Percentiles rank a stretch among this genome's conserved stretches.
phyloP scores from a whole-genome alignment of 2,888 invertebrate genomes.

The Epistrophe eligans region DNA sequence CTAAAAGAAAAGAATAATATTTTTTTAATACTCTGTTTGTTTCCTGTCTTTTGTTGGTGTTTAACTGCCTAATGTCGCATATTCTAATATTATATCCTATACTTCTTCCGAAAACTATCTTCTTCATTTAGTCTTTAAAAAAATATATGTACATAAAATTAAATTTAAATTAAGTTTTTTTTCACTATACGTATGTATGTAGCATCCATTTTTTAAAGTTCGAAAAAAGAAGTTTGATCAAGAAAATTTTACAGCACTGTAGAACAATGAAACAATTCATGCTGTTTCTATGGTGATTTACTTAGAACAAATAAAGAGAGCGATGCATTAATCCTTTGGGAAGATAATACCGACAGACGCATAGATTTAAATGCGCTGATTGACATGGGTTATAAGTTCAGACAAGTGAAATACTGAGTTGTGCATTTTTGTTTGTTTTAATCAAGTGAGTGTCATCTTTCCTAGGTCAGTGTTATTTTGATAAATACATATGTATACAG shows the following conservation, averaged over 20 bases:
- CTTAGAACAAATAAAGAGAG: conserved; percentile 14
- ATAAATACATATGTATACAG: conserved; percentile 2
- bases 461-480: conserved; percentile 19
- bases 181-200: too few species aligned
- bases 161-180: too few species aligned
- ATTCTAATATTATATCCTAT: too few species aligned
- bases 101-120: too few species aligned
- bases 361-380: conserved; percentile 19
- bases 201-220: background rate
- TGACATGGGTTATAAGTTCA: conserved; percentile 56
- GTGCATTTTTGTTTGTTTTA: conserved; percentile 18
- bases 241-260: background rate
- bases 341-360: conserved; percentile 30
- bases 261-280: conserved; percentile 34
- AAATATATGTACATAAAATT: too few species aligned
- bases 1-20: too few species aligned
- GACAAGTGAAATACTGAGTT: conserved; percentile 32
- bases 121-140: too few species aligned
- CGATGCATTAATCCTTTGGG: conserved; percentile 53
- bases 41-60: too few species aligned
- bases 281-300: conserved; percentile 41
- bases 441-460: conserved; percentile 49
- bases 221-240: background rate
- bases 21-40: too few species aligned
- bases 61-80: too few species aligned